These are phyloP conservation scores for Hoplias malabaricus DNA, from an alignment of 2,113 vertebrate genomes.

Conservation along the genomic window DNA sequence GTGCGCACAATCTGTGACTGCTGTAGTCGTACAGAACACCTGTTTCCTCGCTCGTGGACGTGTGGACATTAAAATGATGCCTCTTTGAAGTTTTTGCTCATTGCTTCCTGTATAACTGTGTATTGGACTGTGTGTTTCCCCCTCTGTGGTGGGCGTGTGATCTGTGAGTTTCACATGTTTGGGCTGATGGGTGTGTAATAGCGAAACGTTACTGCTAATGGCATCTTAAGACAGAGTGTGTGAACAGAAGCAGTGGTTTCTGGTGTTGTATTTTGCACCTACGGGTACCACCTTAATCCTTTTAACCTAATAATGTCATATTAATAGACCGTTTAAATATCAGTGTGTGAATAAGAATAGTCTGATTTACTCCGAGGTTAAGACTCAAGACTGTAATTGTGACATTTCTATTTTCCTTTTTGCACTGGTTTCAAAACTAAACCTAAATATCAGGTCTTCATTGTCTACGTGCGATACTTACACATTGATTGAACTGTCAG, in stretches of 20 bases:
- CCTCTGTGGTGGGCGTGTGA: conserved; percentile 54
- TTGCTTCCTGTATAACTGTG: conserved; percentile 78
- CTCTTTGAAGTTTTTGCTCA: conserved; percentile 73
- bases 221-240: no score
- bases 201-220: conserved; percentile 1
- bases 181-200: conserved; percentile 58
- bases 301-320: no score
- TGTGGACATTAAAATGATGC: conserved; percentile 63
- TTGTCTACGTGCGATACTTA: no score
- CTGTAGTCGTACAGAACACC: conserved; percentile 62
- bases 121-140: conserved; percentile 55
- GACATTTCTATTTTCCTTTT: neutral
- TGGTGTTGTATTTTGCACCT: no score
- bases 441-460: no score
- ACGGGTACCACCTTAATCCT: no score
- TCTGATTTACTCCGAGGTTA: no score
- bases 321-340: no score
- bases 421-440: neutral
- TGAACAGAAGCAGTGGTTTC: no score
- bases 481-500: no score
- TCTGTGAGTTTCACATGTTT: conserved; percentile 59
- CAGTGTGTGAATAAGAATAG: no score
- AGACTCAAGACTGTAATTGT: no score
- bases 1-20: conserved; percentile 42
- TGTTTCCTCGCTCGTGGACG: conserved; percentile 69